Conservation (phyloP, 2,888 invertebrate species). For the Abscondita cerata region DNA sequence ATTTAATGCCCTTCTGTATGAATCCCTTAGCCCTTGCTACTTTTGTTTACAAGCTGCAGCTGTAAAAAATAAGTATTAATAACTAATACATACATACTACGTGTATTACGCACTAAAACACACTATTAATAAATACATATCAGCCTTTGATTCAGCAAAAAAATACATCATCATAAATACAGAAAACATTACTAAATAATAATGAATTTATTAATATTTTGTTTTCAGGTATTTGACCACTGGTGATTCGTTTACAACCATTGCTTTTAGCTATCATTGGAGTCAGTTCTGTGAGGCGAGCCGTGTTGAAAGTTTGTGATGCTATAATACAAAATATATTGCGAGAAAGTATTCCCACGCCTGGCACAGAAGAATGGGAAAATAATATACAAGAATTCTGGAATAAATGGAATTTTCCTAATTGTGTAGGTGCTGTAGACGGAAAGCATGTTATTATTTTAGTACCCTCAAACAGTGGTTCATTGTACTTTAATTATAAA, state of each 20-base stretch:
- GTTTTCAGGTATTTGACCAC: background rate
- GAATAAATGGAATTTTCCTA: too few species aligned
- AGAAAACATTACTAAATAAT: too few species aligned
- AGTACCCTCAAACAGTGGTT: background rate
- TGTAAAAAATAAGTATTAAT: background rate
- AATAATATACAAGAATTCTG: background rate
- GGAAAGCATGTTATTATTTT: background rate
- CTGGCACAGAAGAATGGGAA: background rate
- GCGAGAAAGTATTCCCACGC: background rate
- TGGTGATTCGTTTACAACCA: background rate
- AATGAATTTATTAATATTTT: too few species aligned
- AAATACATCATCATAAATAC: too few species aligned
- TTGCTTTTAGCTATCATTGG: background rate
- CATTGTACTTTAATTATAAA: conserved; percentile 5
- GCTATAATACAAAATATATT: background rate
- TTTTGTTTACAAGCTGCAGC: background rate
- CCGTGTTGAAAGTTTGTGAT: background rate
- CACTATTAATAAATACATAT: too few species aligned
- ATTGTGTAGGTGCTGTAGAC: too few species aligned
- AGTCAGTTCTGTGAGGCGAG: background rate
- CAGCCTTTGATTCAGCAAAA: too few species aligned
- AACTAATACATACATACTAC: too few species aligned
- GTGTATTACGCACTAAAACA: too few species aligned
- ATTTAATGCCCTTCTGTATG: background rate
- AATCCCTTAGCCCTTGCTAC: too few species aligned